Conservation (phyloP, 2,888 invertebrate genomes). For the Galeruca laticollis region DNA sequence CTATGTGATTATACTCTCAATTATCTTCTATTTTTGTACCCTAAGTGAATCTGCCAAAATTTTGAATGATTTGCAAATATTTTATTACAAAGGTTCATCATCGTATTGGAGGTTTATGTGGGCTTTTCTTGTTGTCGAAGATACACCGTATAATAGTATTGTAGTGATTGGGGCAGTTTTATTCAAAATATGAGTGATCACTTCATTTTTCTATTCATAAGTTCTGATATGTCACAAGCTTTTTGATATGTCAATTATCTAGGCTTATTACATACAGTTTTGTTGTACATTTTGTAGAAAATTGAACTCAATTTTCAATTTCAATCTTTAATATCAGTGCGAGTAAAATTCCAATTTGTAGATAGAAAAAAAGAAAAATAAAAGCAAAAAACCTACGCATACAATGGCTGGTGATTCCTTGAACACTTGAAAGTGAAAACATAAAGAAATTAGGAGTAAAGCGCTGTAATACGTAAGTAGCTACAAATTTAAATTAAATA, state of each 20-base stretch:
- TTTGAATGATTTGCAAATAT: conserved; percentile 27
- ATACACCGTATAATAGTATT: neutral
- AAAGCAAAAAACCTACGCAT: too few species aligned
- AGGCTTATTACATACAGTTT: neutral
- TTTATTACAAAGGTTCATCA: neutral
- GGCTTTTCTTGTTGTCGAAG: conserved; percentile 20
- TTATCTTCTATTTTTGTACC: conserved; percentile 3
- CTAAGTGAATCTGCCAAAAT: conserved; percentile 8
- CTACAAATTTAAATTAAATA: too few species aligned
- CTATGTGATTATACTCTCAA: neutral
- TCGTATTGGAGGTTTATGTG: neutral
- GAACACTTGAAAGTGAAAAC: too few species aligned
- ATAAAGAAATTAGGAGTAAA: too few species aligned
- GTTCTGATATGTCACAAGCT: conserved; percentile 20
- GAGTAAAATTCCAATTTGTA: too few species aligned
- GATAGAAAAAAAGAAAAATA: too few species aligned
- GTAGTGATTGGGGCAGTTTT: conserved; percentile 23
- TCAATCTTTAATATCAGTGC: too few species aligned
- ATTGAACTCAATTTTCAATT: too few species aligned
- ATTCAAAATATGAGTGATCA: conserved; percentile 42
- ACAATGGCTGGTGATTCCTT: too few species aligned
- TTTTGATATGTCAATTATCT: conserved; percentile 34
- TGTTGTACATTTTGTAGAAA: too few species aligned
- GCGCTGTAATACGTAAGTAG: too few species aligned
- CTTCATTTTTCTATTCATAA: conserved; percentile 16